Conservation (phyloP, 1,140 invertebrate species). For the Cheumatopsyche charites region DNA sequence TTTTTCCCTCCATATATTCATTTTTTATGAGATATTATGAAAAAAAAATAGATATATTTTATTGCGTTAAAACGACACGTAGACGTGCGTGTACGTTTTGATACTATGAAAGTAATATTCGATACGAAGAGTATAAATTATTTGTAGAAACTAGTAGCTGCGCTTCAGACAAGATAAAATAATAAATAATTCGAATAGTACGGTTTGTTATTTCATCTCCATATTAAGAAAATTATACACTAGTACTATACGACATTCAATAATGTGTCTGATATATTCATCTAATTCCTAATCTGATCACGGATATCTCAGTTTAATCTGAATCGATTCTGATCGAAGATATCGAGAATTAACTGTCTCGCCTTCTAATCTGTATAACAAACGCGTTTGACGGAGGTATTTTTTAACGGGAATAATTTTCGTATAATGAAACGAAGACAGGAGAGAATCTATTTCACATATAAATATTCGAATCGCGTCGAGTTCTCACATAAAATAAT, state of each 20-base stretch:
- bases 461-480: conserved; percentile 16
- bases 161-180: conserved; percentile 16
- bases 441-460: conserved; percentile 6
- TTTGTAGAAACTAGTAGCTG: conserved; percentile 39
- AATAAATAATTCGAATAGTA: conserved; percentile 33
- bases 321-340: not conserved
- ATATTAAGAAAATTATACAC: no score
- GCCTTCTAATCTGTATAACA: not conserved
- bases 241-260: no score
- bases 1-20: no score
- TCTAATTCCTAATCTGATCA: conserved; percentile 1
- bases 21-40: no score
- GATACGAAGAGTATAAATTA: conserved; percentile 40
- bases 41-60: no score
- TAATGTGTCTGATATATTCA: not conserved
- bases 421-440: not conserved
- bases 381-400: not conserved
- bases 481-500: conserved; percentile 6
- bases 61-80: not conserved
- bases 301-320: not conserved
- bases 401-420: not conserved
- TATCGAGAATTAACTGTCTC: not conserved
- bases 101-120: conserved; percentile 8
- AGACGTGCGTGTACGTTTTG: conserved; percentile 3
- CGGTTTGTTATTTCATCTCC: no score